These are phyloP conservation scores for Ophion ellenae DNA, from an alignment of 2,888 invertebrate species.

Conservation along the genomic window DNA sequence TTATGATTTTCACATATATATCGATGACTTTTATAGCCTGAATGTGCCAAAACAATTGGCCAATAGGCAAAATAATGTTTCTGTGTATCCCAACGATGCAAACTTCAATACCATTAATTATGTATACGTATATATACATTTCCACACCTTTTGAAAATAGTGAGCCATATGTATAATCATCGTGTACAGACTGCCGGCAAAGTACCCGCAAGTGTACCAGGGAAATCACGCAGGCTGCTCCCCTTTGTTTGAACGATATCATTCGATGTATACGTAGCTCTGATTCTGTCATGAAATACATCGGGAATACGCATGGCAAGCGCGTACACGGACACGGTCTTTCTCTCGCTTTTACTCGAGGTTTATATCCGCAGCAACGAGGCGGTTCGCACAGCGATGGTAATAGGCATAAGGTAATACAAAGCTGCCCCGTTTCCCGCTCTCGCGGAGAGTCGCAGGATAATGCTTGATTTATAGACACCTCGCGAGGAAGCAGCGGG, in stretches of 20 bases:
- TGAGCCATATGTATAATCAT: not conserved
- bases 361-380: conserved; percentile 27
- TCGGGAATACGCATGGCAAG: not conserved
- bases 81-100: too few species aligned
- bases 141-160: not conserved
- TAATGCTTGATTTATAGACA: conserved; percentile 69
- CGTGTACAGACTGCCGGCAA: not conserved
- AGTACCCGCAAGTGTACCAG: not conserved
- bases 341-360: not conserved
- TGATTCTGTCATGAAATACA: not conserved
- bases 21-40: too few species aligned
- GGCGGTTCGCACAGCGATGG: conserved; percentile 64
- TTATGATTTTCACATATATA: too few species aligned
- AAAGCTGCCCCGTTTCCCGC: conserved; percentile 62
- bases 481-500: conserved; percentile 52
- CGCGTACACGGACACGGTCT: too few species aligned
- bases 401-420: conserved; percentile 65
- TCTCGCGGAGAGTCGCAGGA: conserved; percentile 38
- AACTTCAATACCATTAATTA: too few species aligned
- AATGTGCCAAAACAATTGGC: too few species aligned
- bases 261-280: not conserved
- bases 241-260: not conserved
- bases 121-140: not conserved
- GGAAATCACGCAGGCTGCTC: not conserved
- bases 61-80: too few species aligned